Conservation (phyloP, 2,797 vertebrate genomes). For the Antrozous pallidus region DNA sequence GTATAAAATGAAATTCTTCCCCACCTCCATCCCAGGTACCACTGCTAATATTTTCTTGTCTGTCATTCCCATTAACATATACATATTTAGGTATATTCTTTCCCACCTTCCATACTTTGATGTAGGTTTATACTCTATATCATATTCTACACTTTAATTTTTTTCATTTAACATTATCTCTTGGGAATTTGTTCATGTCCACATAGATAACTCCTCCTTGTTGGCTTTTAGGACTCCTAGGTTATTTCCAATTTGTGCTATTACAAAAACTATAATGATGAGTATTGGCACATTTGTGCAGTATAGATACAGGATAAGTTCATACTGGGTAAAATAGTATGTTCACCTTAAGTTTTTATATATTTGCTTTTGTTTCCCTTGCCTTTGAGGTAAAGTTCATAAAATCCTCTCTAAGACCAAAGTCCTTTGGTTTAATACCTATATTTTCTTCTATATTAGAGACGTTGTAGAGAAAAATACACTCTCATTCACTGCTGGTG, state of each 20-base stretch:
- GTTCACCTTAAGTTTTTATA: neutral
- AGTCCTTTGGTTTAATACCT: neutral
- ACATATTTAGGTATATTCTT: neutral
- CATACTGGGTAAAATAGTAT: neutral
- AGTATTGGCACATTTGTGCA: neutral
- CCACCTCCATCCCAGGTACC: neutral
- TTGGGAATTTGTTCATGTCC: neutral
- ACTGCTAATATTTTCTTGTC: neutral
- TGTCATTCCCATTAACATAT: neutral
- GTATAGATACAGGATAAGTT: neutral
- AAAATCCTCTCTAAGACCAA: neutral
- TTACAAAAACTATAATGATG: neutral
- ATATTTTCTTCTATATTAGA: neutral
- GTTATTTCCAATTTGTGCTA: neutral
- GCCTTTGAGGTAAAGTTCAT: neutral
- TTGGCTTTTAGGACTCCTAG: neutral
- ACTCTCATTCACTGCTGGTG: neutral
- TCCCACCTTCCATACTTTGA: neutral
- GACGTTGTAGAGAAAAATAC: neutral
- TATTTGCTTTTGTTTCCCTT: neutral
- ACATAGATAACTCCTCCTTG: neutral
- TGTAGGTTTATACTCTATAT: neutral
- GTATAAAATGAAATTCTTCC: neutral
- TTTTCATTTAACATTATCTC: neutral
- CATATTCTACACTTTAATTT: neutral